Conservation (phyloP, 2,888 invertebrate species). For the Rhagophthalmus giganteus region DNA sequence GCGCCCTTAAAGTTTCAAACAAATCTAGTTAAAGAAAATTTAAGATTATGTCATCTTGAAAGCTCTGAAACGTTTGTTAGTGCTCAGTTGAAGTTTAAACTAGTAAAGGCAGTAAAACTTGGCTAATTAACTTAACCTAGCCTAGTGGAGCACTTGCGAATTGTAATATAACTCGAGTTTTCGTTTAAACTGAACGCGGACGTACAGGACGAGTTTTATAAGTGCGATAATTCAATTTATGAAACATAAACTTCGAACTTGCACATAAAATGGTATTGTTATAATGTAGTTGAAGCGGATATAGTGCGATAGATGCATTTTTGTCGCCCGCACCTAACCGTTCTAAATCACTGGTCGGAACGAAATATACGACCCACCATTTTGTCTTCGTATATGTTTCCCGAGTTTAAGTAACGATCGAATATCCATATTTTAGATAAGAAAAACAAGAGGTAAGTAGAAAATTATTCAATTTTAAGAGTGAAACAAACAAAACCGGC, state of each 20-base stretch:
- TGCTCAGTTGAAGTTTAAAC: constrained; percentile 21
- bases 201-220: too few relatives aligned
- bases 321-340: too few relatives aligned
- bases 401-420: too few relatives aligned
- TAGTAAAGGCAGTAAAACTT: constrained; percentile 29
- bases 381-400: too few relatives aligned
- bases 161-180: constrained; percentile 28
- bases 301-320: too few relatives aligned
- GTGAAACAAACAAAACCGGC: constrained; percentile 22
- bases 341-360: too few relatives aligned
- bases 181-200: constrained; percentile 2
- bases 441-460: constrained; percentile 6
- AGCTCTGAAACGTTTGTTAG: constrained; percentile 25
- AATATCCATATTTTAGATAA: constrained; percentile 2
- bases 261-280: too few relatives aligned
- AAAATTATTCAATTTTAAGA: constrained; percentile 13
- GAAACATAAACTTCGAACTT: too few relatives aligned
- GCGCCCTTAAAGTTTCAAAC: constrained; percentile 9
- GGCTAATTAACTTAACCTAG: constrained; percentile 34
- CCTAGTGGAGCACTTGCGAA: constrained; percentile 30
- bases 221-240: constrained; percentile 9
- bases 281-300: too few relatives aligned
- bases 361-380: too few relatives aligned
- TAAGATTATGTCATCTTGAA: constrained; percentile 16
- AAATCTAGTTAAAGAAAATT: constrained; percentile 18